These are phyloP conservation scores for Escarpia spicata DNA, from an alignment of 2,888 invertebrate genomes.

Conservation along the genomic window DNA sequence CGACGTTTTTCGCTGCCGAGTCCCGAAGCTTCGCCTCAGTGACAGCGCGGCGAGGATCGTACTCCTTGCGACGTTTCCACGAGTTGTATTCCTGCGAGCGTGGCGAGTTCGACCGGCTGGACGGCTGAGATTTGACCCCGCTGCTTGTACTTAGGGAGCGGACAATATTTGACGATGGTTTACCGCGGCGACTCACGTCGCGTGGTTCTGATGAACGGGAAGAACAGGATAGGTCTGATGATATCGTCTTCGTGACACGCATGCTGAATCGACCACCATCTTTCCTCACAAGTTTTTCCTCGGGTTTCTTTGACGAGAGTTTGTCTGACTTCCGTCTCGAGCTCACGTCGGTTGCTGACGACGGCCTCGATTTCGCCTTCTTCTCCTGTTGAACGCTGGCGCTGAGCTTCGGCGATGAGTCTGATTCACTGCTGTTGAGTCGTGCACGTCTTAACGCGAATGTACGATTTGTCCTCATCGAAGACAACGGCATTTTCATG, in stretches of 20 bases:
- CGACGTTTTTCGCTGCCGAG: background rate
- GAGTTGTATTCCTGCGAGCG: conserved; percentile 82
- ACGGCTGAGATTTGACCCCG: conserved; percentile 6
- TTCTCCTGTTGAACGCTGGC: conserved; percentile 12
- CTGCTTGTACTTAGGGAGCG: conserved; percentile 13
- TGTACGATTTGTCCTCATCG: conserved; percentile 74
- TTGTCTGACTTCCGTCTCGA: conserved; percentile 13
- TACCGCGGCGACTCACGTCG: background rate
- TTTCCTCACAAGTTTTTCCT: conserved; percentile 60
- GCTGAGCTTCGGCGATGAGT: background rate
- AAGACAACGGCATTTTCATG: background rate
- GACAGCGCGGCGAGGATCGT: conserved; percentile 94
- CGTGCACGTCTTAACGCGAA: conserved; percentile 73
- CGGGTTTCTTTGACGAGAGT: background rate
- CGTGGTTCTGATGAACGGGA: conserved; percentile 16
- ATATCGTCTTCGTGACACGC: conserved; percentile 58
- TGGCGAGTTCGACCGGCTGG: conserved; percentile 49
- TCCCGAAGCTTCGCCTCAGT: conserved; percentile 73
- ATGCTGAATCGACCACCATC: conserved; percentile 76
- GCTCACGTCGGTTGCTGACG: conserved; percentile 8
- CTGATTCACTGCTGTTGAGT: conserved; percentile 31
- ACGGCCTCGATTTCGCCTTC: background rate
- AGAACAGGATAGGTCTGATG: background rate
- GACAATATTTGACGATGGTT: background rate
- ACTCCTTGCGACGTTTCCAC: conserved; percentile 94